Conservation (phyloP, 2,888 invertebrate genomes). For the Cecidostiba fungosa region DNA sequence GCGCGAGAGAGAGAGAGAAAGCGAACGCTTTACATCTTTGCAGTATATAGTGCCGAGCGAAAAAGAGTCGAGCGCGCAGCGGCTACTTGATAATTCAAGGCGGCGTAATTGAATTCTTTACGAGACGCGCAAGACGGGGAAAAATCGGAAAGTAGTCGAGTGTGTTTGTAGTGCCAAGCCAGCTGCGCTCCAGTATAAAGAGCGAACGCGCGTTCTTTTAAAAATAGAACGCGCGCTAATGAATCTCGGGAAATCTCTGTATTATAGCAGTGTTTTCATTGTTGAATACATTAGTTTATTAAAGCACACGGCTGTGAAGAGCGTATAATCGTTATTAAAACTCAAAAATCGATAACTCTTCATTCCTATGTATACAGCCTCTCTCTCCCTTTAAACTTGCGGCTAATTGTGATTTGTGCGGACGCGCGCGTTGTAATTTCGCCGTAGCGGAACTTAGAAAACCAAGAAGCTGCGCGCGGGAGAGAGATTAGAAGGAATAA, state of each 20-base stretch:
- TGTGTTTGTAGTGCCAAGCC: not conserved
- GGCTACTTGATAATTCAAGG: conserved; percentile 61
- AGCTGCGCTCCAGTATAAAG: not conserved
- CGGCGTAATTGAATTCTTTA: conserved; percentile 64
- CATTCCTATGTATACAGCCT: not conserved
- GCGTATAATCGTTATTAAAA: no score
- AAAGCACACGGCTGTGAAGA: no score
- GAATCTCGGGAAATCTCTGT: not conserved
- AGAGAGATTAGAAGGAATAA: conserved; percentile 61
- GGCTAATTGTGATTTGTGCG: conserved; percentile 61
- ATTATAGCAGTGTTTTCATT: no score
- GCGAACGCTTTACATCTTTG: conserved; percentile 15
- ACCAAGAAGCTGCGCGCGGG: not conserved
- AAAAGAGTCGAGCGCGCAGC: not conserved
- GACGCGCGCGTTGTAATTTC: conserved; percentile 31
- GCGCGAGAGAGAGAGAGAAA: not conserved
- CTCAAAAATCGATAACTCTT: not conserved
- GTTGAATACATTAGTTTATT: no score
- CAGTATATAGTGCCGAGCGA: not conserved
- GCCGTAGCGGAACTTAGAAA: not conserved
- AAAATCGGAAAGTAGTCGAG: conserved; percentile 29
- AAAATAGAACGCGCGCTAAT: not conserved
- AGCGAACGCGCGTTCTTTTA: not conserved
- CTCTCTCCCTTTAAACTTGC: conserved; percentile 7
- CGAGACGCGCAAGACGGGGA: conserved; percentile 33